Evolutionary conservation across 2,113 vertebrate species (phyloP).

Genomic region (Proteles cristata): DNA sequence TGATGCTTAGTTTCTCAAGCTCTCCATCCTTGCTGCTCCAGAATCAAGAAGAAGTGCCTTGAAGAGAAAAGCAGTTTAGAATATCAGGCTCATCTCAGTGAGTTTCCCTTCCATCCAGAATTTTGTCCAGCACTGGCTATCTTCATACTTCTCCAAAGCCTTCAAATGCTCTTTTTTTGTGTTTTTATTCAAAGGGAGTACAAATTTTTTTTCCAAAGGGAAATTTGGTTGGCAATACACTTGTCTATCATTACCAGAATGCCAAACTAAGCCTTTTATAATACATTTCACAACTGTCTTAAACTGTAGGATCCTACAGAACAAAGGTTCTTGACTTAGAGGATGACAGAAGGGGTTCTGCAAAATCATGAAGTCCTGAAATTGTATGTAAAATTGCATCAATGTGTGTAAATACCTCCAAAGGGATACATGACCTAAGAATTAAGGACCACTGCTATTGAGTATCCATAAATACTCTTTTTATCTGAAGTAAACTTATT

Average conservation of each 20-base stretch:
- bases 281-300: not conserved
- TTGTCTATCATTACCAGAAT: not conserved
- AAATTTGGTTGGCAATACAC: not conserved
- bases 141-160: not conserved
- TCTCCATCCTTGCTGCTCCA: not conserved
- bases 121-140: not conserved
- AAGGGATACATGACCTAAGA: not conserved
- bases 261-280: not conserved
- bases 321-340: not conserved
- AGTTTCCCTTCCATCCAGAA: not conserved
- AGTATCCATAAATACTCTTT: not conserved
- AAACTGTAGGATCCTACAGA: not conserved
- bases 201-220: not conserved
- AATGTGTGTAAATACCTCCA: not conserved
- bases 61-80: not conserved
- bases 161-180: not conserved
- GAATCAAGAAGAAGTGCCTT: not conserved
- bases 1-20: slow-evolving; percentile 11
- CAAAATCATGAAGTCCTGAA: not conserved
- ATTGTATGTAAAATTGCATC: not conserved
- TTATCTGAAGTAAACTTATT: not conserved
- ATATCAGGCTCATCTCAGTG: not conserved
- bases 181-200: not conserved
- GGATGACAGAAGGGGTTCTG: not conserved
- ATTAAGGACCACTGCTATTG: not conserved